phyloP scores from a whole-genome alignment of 2,888 invertebrate genomes.

The Catocala sponsa region DNA sequence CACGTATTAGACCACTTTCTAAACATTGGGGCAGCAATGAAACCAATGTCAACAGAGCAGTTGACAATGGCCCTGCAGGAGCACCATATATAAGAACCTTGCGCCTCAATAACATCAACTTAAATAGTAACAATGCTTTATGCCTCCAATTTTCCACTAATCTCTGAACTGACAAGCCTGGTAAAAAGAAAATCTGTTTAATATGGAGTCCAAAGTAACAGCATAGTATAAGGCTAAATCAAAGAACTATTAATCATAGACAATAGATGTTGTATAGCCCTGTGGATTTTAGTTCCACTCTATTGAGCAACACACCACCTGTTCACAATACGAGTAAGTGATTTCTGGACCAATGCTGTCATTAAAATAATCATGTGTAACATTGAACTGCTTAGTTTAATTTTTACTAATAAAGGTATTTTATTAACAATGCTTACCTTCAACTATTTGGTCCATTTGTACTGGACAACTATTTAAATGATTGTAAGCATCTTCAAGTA shows the following conservation, averaged over 20 bases:
- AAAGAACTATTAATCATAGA: no score
- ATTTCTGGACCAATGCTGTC: no score
- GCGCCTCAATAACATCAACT: constrained; percentile 95
- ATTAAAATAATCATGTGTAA: no score
- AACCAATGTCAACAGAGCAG: constrained; percentile 94
- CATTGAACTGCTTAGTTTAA: no score
- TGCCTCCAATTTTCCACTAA: constrained; percentile 96
- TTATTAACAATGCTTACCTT: constrained; percentile 66
- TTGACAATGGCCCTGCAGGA: constrained; percentile 96
- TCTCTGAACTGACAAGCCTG: constrained; percentile 94
- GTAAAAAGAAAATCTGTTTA: constrained; percentile 53
- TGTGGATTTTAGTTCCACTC: no score
- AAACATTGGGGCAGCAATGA: constrained; percentile 97
- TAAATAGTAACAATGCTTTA: constrained; percentile 97
- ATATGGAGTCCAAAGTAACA: background rate
- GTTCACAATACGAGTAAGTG: no score
- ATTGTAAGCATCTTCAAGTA: constrained; percentile 96
- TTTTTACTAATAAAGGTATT: no score
- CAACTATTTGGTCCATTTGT: constrained; percentile 81
- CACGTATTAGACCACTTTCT: constrained; percentile 94
- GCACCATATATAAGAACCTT: constrained; percentile 97
- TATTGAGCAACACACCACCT: no score
- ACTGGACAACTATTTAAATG: constrained; percentile 96
- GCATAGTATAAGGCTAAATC: no score
- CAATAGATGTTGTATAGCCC: no score